Evolutionary conservation across 2,113 vertebrate genomes (phyloP).

Genomic region (Macaca nemestrina): DNA sequence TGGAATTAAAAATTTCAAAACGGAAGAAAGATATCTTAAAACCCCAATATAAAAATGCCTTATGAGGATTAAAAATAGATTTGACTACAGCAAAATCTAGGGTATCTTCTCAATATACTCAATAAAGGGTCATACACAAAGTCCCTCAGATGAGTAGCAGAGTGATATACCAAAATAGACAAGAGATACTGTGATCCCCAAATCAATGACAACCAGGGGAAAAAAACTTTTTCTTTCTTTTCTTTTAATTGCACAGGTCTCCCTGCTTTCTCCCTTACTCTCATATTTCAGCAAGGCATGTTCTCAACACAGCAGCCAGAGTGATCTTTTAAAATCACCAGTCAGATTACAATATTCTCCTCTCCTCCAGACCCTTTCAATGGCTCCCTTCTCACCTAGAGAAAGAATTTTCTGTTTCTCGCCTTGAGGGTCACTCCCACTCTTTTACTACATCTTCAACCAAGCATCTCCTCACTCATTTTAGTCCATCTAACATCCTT

Average conservation of each 20-base stretch:
- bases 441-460: not conserved
- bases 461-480: not conserved
- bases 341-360: no score
- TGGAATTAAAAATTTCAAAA: conserved; percentile 20
- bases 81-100: not conserved
- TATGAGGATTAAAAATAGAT: not conserved
- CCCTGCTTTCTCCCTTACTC: not conserved
- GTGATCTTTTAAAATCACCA: no score
- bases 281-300: rapidly evolving
- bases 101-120: not conserved
- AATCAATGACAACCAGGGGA: not conserved
- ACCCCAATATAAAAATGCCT: not conserved
- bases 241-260: not conserved
- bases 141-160: not conserved
- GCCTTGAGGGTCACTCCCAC: not conserved
- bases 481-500: not conserved
- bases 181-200: not conserved
- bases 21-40: conserved; percentile 27
- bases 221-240: not conserved
- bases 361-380: rapidly evolving
- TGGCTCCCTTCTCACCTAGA: not conserved
- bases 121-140: not conserved
- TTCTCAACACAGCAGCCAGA: not conserved
- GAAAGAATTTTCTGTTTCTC: no score
- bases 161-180: not conserved